Base-by-base conservation (phyloP, 2,113 vertebrate genomes). In the Dromas ardeola region DNA sequence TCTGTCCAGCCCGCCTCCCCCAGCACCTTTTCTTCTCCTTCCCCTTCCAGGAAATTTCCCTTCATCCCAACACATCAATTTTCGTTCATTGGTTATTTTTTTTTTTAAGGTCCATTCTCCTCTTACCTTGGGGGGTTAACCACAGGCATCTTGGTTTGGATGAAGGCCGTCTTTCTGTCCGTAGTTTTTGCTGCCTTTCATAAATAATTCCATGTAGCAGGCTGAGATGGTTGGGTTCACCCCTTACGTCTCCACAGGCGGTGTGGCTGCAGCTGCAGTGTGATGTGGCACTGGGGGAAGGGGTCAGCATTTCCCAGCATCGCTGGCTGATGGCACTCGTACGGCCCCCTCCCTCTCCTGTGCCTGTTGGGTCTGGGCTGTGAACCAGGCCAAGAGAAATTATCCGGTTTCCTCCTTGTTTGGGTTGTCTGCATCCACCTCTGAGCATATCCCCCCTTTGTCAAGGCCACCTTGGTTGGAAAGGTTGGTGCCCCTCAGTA, bases 171-270 rank as follows among this genome's bases (percentile, higher is more conserved):
- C n/a, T 81, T 94, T 94, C 72, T 55, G 29, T 38, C 59, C 0
- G 0, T 56, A 45, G 67, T 86, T 71, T 36, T 86, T 65, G 40
- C 49, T 5, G 30, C 43, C 49, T 83, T 86, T 66, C 72, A 26
- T 81, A 67, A 84, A 71, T 81, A 71, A 93, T 66, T 81, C 58
- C 32, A 13, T 22, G 7, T 32, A 81, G 47, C 63, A 22, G n/a
- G 25, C 77, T 61, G 49, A 78, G 81, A 42, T 70, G 69, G 32
- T 38, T 84, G 40, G 32, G 13, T 42, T 53, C 73, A 77, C 8
- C 49, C 42, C 0, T 0, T 27, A 29, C 1, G 0, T 34, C 65
- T 65, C 38, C 7, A 10, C 1, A 3, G 55, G 21, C 2, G 2
- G 19, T 23, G 20, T 52, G 71, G 43, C 43, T 83, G 56, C 52